Conservation (phyloP, 2,888 invertebrate species). For the Plagodis dolabraria region DNA sequence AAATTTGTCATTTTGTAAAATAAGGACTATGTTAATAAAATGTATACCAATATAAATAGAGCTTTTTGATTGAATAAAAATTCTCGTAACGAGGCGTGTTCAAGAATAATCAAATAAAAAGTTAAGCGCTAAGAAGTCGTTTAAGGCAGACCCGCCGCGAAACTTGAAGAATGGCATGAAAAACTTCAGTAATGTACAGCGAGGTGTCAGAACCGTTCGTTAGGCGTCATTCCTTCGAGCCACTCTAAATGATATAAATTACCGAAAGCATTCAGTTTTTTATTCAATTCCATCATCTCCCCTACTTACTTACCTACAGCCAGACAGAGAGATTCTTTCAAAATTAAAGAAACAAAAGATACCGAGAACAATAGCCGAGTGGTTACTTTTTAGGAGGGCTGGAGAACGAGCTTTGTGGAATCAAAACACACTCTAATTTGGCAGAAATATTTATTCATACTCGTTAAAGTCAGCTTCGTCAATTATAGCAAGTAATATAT, state of each 20-base stretch:
- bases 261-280: slow-evolving; percentile 54
- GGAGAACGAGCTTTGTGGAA: slow-evolving; percentile 40
- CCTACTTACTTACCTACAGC: slow-evolving; percentile 22
- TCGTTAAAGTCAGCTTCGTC: slow-evolving; percentile 80
- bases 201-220: slow-evolving; percentile 65
- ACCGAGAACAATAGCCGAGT: slow-evolving; percentile 47
- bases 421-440: slow-evolving; percentile 73
- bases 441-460: slow-evolving; percentile 85
- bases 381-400: slow-evolving; percentile 36
- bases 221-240: slow-evolving; percentile 54
- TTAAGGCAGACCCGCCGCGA: slow-evolving; percentile 45
- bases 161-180: slow-evolving; percentile 52
- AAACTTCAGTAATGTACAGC: slow-evolving; percentile 53
- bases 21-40: neutral
- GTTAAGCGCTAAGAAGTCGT: slow-evolving; percentile 49
- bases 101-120: slow-evolving; percentile 42
- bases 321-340: slow-evolving; percentile 39
- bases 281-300: slow-evolving; percentile 35
- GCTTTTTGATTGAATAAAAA: slow-evolving; percentile 6
- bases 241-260: slow-evolving; percentile 58
- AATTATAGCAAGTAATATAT: slow-evolving; percentile 79
- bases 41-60: neutral
- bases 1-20: too few relatives aligned
- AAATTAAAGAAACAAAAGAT: slow-evolving; percentile 44
- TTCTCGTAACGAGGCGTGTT: slow-evolving; percentile 4